Base-by-base conservation (phyloP, 2,888 invertebrate genomes). In the Megalurothrips usitatus region DNA sequence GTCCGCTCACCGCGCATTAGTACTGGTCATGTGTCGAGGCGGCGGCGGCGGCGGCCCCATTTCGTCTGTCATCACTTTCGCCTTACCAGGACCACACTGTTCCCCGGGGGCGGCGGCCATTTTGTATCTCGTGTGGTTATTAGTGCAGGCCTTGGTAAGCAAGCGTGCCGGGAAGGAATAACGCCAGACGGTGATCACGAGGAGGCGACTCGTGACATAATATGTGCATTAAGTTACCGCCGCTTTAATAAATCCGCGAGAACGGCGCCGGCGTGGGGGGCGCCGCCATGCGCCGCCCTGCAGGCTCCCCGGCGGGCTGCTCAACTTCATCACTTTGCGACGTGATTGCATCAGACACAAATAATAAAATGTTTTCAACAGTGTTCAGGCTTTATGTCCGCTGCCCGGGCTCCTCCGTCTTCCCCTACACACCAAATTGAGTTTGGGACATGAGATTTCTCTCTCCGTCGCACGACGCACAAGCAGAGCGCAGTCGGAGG, bases 381-480 rank as follows among this genome's bases (percentile, higher is more conserved):
- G 26, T 23, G 68, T 58, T 58, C 19, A 17, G 9, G 68, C 12
- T 75, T 75, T 75, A 75, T 26, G 68, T 75, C 68, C 23, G 26
- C 23, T 12, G 58, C 58, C 34, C 34, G 34, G 34, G 26, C 68
- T 75, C 26, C 12, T 75, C 68, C 68, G 23, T 75, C 68, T 75
- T 75, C 68, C 68, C 68, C 26, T 75, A 26, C 23, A 75, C 68
- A 75, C 68, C 68, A 75, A 75, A 75, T 75, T 75, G 68, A 75
- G 68, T 75, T 75, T 75, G 68, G 68, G 68, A 75, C 68, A 75
- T 75, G 68, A 75, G 68, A 75, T 75, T 75, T 75, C 68, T 75
- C 68, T 8, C 58, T 58, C 11, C 58, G 6, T 58, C 58, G 58
- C 58, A 19, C 58, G 34, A 43, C 34, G 34, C 34, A 43, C 34